A percentile compares a stretch with the other conserved stretches of the same genome.
phyloP scores from a whole-genome alignment of 1,140 invertebrate species.

The Microplitis demolitor region DNA sequence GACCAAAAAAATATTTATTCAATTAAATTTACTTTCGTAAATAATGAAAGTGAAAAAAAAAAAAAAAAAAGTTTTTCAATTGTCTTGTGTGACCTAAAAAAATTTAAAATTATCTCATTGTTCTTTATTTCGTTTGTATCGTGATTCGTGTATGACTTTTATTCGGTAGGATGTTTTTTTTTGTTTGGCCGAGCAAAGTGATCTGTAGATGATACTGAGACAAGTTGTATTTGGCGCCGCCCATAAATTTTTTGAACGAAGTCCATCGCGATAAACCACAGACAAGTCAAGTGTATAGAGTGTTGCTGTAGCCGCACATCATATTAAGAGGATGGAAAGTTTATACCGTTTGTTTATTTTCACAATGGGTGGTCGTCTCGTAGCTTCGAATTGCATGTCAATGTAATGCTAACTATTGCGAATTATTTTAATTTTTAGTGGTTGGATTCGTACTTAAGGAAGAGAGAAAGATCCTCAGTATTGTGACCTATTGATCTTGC shows the following conservation, averaged over 20 bases:
- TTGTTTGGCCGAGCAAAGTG: background rate
- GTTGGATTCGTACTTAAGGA: background rate
- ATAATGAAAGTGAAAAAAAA: background rate
- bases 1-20: background rate
- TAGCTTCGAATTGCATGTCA: constrained; percentile 8
- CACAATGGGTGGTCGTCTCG: background rate
- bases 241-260: background rate
- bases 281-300: too few species aligned
- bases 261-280: too few species aligned
- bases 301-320: too few species aligned
- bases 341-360: background rate
- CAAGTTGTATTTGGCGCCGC: background rate
- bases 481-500: constrained; percentile 30
- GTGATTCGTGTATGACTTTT: background rate
- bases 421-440: too few species aligned
- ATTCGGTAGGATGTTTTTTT: background rate
- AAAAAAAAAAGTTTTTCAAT: background rate
- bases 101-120: constrained; percentile 30
- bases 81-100: constrained; percentile 24
- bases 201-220: background rate
- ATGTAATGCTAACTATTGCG: background rate
- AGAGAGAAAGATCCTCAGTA: constrained; percentile 12
- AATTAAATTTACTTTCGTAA: too few species aligned
- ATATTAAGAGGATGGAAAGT: background rate
- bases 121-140: constrained; percentile 14